A percentile compares a stretch with the other conserved stretches of the same genome.
Conservation (phyloP, 2,113 vertebrate genomes). For the Mystacornis crossleyi region DNA sequence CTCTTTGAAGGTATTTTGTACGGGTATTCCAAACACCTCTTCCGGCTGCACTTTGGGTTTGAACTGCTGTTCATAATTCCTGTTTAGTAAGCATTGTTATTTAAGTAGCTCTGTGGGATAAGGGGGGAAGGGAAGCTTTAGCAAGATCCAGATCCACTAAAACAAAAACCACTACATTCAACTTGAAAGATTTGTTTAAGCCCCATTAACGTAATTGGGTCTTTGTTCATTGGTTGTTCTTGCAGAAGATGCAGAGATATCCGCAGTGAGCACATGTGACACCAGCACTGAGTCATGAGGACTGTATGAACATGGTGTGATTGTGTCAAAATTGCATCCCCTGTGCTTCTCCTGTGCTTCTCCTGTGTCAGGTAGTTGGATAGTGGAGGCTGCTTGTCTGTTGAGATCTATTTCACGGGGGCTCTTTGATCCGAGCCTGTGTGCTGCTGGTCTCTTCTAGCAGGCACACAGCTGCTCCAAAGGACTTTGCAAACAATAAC, state of each 20-base stretch:
- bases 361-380: background rate
- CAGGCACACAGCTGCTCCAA: background rate
- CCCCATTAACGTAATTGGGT: slow-evolving; percentile 10
- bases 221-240: background rate
- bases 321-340: background rate
- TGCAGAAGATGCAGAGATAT: background rate
- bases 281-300: background rate
- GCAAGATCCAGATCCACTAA: background rate
- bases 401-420: background rate
- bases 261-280: background rate
- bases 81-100: background rate
- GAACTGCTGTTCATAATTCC: background rate
- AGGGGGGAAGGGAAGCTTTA: background rate
- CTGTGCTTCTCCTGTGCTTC: background rate
- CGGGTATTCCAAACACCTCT: background rate
- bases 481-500: background rate
- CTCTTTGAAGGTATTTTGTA: background rate
- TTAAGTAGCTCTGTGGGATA: background rate
- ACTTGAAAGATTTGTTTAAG: background rate
- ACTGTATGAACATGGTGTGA: background rate
- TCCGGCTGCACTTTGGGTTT: background rate
- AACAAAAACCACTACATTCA: background rate
- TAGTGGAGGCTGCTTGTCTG: background rate
- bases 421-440: background rate
- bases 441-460: background rate